Evolutionary conservation across 2,888 invertebrate genomes (phyloP).

Genomic region (Chesias legatella): DNA sequence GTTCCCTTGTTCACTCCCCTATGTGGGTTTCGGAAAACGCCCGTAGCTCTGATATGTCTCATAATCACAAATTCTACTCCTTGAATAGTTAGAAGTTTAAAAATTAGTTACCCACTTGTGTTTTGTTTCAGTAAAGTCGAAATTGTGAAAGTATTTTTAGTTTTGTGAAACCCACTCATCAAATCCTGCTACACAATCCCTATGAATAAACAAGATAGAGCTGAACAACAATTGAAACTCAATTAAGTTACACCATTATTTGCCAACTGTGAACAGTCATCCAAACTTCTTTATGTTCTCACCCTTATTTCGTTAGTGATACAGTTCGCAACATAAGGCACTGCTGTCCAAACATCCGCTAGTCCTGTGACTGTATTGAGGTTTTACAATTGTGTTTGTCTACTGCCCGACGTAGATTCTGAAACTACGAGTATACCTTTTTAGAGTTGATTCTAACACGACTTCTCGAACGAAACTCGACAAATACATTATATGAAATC

Average conservation of each 20-base stretch:
- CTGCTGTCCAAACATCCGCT: constrained; percentile 21
- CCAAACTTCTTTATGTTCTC: background rate
- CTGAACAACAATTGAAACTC: constrained; percentile 11
- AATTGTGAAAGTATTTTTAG: too few relatives aligned
- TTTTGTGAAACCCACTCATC: too few relatives aligned
- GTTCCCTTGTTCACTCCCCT: too few relatives aligned
- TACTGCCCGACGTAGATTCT: constrained; percentile 15
- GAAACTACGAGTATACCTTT: constrained; percentile 26
- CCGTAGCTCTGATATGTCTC: too few relatives aligned
- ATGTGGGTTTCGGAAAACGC: too few relatives aligned
- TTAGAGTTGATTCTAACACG: constrained; percentile 9
- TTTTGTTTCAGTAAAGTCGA: too few relatives aligned
- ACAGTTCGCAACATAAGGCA: constrained; percentile 6
- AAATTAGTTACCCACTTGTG: too few relatives aligned
- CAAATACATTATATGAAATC: background rate
- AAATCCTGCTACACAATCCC: too few relatives aligned
- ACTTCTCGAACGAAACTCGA: background rate
- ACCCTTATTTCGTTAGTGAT: background rate
- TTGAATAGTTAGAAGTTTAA: too few relatives aligned
- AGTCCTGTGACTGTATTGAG: constrained; percentile 19
- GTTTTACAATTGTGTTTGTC: constrained; percentile 17
- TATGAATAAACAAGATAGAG: too few relatives aligned
- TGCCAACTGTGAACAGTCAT: background rate
- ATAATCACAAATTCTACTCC: too few relatives aligned
- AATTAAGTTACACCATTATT: constrained; percentile 11